phyloP scores from a whole-genome alignment of 2,888 invertebrate genomes.

The Nomada fucata region DNA sequence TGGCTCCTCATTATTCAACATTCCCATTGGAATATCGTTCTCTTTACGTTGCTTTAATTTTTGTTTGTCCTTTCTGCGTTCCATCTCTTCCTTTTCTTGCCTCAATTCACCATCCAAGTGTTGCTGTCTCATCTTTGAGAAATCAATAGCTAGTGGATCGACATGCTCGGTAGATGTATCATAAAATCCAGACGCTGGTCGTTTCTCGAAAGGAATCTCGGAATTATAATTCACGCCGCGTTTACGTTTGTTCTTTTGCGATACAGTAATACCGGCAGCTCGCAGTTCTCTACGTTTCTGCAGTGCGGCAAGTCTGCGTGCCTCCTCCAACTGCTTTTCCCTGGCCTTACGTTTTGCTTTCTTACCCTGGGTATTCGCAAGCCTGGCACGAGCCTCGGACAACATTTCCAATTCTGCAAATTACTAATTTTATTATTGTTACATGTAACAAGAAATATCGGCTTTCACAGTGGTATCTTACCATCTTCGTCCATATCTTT shows the following conservation, averaged over 20 bases:
- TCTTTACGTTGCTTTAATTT: slow-evolving; percentile 98
- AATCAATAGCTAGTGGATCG: slow-evolving; percentile 95
- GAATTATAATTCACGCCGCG: slow-evolving; percentile 98
- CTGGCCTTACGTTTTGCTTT: slow-evolving; percentile 97
- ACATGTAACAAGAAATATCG: not conserved
- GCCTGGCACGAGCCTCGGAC: slow-evolving; percentile 98
- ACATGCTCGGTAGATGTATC: slow-evolving; percentile 96
- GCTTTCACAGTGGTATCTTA: slow-evolving; percentile 78
- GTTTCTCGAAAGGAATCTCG: slow-evolving; percentile 99
- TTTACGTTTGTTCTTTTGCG: slow-evolving; percentile 91
- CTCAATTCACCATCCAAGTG: slow-evolving; percentile 96
- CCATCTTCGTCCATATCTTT: slow-evolving; percentile 99
- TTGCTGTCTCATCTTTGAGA: slow-evolving; percentile 94
- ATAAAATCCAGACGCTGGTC: slow-evolving; percentile 96
- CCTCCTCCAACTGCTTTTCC: slow-evolving; percentile 99
- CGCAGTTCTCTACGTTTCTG: slow-evolving; percentile 99
- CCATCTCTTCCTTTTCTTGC: slow-evolving; percentile 96
- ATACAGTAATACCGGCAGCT: slow-evolving; percentile 95
- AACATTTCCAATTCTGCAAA: slow-evolving; percentile 97
- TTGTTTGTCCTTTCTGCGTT: slow-evolving; percentile 97
- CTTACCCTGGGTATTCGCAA: slow-evolving; percentile 99
- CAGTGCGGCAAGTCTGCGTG: slow-evolving; percentile 96
- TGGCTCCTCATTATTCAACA: slow-evolving; percentile 95
- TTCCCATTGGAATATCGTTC: slow-evolving; percentile 96
- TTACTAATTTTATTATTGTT: slow-evolving; percentile 16